Percentiles rank a stretch among this genome's conserved stretches.
These are phyloP conservation scores for Hyperopisus bebe DNA, from an alignment of 2,113 vertebrate species.

Conservation along the genomic window DNA sequence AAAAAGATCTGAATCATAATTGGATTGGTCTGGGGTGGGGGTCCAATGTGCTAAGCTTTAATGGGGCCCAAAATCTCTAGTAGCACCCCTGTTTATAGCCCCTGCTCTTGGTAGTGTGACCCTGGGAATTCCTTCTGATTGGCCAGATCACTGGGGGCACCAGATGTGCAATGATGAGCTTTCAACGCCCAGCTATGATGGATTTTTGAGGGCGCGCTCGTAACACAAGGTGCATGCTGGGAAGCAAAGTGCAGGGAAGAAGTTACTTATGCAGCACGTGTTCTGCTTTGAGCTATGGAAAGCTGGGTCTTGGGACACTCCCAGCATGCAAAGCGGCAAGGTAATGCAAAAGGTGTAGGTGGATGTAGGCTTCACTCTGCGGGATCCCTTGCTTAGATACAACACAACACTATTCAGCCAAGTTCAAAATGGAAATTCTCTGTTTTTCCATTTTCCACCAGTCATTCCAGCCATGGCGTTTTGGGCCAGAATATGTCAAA, in stretches of 20 bases:
- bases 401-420: background rate
- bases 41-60: background rate
- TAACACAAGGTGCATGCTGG: background rate
- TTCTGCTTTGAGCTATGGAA: background rate
- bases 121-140: conserved; percentile 5
- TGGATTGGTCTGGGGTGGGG: background rate
- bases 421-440: background rate
- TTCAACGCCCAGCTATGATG: background rate
- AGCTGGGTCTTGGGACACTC: background rate
- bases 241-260: background rate
- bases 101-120: conserved; percentile 38
- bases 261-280: background rate
- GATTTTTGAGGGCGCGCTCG: background rate
- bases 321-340: background rate
- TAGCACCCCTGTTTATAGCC: background rate
- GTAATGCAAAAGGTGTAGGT: background rate
- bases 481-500: background rate
- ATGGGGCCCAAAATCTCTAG: background rate
- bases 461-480: background rate
- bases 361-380: background rate
- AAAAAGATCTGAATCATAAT: background rate
- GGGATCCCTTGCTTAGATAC: background rate
- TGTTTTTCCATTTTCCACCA: background rate
- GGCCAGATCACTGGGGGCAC: conserved; percentile 16
- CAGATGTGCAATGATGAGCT: conserved; percentile 14